These are phyloP conservation scores for Phaethornis superciliosus DNA, from an alignment of 2,113 vertebrate species.

Conservation along the genomic window DNA sequence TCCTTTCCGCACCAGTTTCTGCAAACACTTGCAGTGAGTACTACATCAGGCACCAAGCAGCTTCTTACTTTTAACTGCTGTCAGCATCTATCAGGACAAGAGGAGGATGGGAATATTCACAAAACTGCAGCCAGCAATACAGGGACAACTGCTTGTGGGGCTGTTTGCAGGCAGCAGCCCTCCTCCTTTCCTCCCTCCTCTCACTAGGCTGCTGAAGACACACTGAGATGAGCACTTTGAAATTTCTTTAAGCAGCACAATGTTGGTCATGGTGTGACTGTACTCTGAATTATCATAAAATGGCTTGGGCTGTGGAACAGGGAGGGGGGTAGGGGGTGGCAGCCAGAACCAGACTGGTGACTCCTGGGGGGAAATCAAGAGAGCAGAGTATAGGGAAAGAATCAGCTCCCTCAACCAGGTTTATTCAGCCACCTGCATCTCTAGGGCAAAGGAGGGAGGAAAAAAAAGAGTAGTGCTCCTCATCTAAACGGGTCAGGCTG, in stretches of 20 bases:
- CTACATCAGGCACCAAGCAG: neutral
- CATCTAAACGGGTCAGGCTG: neutral
- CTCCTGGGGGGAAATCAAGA: no score
- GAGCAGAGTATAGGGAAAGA: no score
- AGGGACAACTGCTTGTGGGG: no score
- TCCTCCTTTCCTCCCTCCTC: neutral
- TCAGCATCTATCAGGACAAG: neutral
- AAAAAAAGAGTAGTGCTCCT: fast-evolving
- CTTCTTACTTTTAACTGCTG: neutral
- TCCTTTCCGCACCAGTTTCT: neutral
- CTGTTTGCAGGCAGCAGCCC: neutral
- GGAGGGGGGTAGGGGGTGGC: no score
- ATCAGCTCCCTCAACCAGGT: neutral
- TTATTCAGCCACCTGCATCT: neutral
- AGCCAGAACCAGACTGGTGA: no score
- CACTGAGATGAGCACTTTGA: fast-evolving
- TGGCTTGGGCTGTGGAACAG: no score
- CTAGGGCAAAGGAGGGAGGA: neutral
- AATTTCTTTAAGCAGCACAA: neutral
- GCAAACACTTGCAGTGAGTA: neutral
- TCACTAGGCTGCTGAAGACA: fast-evolving
- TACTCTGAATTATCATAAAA: neutral
- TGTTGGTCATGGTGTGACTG: no score
- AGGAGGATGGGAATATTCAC: fast-evolving
- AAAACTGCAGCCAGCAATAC: neutral